A percentile compares a stretch with the other conserved stretches of the same genome.
Evolutionary conservation across 2,888 invertebrate species (phyloP).

Genomic region (Ophioninae sp.): DNA sequence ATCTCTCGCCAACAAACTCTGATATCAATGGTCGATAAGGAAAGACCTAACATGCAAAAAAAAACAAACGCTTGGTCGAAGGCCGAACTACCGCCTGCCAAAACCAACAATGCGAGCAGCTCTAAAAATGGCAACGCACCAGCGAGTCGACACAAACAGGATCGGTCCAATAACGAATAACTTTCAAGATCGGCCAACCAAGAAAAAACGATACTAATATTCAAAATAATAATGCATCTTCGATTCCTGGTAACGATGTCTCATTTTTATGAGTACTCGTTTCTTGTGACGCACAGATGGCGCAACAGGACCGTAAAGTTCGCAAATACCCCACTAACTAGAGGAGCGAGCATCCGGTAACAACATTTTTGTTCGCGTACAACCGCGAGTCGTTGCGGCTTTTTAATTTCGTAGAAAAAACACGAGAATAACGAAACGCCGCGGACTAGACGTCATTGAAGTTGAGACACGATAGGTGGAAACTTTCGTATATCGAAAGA

Average conservation of each 20-base stretch:
- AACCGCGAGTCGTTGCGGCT: slow-evolving; percentile 7
- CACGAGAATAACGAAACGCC: background rate
- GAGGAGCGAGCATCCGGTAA: slow-evolving; percentile 26
- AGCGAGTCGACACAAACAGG: no score
- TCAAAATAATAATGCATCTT: background rate
- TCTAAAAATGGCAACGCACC: no score
- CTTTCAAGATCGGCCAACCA: background rate
- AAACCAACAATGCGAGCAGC: no score
- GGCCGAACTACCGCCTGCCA: no score
- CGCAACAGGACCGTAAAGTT: slow-evolving; percentile 37
- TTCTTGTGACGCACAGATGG: background rate
- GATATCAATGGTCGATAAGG: no score
- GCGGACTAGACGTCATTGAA: slow-evolving; percentile 41
- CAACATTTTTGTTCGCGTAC: slow-evolving; percentile 12
- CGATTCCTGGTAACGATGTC: background rate
- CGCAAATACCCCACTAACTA: slow-evolving; percentile 26
- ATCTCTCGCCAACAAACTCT: no score
- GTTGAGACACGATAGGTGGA: slow-evolving; percentile 22
- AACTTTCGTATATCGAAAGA: slow-evolving; percentile 23
- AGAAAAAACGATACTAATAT: background rate
- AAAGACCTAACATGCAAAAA: no score
- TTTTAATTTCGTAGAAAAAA: slow-evolving; percentile 16
- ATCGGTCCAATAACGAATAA: background rate
- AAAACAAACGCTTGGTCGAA: no score
- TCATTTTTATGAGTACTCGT: slow-evolving; percentile 19